Conservation (phyloP, 2,113 vertebrate genomes). For the Urocolius indicus region DNA sequence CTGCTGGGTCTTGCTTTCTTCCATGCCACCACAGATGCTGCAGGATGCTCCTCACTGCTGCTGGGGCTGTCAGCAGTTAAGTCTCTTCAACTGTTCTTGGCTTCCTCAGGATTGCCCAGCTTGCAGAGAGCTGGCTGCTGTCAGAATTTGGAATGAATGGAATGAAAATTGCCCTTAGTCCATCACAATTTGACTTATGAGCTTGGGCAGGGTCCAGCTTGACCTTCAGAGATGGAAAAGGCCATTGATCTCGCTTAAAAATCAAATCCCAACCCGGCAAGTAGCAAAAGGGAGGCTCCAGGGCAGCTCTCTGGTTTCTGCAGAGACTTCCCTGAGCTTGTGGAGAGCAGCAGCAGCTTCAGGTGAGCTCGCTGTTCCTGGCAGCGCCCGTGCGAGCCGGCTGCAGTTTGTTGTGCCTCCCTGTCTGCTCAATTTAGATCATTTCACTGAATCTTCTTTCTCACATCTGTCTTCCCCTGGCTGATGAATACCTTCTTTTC, state of each 20-base stretch:
- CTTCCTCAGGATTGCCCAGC: background rate
- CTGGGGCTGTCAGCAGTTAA: background rate
- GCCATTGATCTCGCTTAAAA: background rate
- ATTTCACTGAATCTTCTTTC: background rate
- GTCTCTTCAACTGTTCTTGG: background rate
- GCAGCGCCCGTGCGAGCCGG: accelerated
- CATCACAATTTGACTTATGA: background rate
- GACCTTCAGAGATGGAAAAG: background rate
- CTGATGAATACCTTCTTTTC: background rate
- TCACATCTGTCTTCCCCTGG: background rate
- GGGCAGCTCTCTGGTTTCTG: accelerated
- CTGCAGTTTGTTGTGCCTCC: background rate
- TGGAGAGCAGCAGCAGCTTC: background rate
- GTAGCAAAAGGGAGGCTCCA: background rate
- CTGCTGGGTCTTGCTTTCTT: background rate
- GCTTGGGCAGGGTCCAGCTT: slow-evolving; percentile 13
- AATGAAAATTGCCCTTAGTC: slow-evolving; percentile 50
- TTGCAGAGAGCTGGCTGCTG: background rate
- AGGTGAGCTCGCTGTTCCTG: background rate
- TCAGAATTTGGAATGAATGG: slow-evolving; percentile 33
- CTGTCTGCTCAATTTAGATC: background rate
- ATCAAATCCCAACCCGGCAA: background rate
- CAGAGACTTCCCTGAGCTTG: background rate
- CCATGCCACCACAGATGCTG: accelerated
- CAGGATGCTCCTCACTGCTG: background rate